Evolutionary conservation across 2,113 vertebrate genomes (phyloP).

Genomic region (Ivindomyrus marchei): DNA sequence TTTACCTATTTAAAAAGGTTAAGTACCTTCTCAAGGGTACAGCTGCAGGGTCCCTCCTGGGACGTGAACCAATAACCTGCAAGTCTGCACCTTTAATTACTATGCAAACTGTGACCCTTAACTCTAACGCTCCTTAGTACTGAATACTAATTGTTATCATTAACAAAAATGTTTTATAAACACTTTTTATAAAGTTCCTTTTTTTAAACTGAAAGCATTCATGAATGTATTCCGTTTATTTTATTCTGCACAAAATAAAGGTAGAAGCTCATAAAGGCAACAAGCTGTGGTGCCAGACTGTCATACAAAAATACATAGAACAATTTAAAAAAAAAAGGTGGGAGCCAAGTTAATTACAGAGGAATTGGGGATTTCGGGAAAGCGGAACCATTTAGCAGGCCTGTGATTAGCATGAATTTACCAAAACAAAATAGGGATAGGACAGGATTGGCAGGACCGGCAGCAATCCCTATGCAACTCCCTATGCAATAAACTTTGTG

Average conservation of each 20-base stretch:
- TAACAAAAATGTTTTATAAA: background rate
- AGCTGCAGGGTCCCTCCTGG: background rate
- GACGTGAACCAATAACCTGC: background rate
- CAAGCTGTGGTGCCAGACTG: background rate
- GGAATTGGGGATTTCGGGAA: background rate
- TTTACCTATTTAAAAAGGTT: background rate
- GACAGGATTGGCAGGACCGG: background rate
- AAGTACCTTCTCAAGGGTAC: slow-evolving; percentile 6
- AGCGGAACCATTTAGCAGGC: background rate
- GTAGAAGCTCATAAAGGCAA: background rate
- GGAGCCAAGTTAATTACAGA: background rate
- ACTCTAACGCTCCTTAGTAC: background rate
- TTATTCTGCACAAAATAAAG: background rate
- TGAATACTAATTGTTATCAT: background rate
- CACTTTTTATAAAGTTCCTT: background rate
- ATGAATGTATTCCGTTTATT: background rate
- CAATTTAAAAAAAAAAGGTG: background rate
- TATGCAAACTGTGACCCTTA: background rate
- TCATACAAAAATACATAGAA: background rate
- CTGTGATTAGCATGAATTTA: background rate
- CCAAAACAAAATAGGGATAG: background rate
- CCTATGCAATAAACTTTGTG: background rate
- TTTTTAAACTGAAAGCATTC: background rate
- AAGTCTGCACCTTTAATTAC: background rate
- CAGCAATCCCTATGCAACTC: background rate